A percentile compares a stretch with the other conserved stretches of the same genome.
phyloP scores from a whole-genome alignment of 2,888 invertebrate genomes.

The Biston betularia region DNA sequence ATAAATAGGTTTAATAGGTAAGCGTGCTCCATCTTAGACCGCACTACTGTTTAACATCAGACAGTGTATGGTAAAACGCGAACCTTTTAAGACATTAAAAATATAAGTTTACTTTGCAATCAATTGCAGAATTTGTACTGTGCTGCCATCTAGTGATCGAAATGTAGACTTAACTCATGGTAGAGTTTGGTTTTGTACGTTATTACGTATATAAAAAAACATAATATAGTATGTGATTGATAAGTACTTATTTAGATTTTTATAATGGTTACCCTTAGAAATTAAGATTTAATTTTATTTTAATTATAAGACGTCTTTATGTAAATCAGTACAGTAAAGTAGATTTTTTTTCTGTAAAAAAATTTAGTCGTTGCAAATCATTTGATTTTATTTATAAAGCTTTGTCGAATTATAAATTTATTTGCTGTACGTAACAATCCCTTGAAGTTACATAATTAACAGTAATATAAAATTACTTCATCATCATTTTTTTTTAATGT shows the following conservation, averaged over 20 bases:
- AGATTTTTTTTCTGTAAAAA: neutral
- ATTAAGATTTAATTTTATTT: slow-evolving; percentile 19
- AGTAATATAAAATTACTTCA: no score
- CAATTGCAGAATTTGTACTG: neutral
- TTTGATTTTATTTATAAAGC: no score
- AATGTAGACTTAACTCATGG: neutral
- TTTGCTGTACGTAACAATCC: neutral
- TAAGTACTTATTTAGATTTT: slow-evolving; percentile 33
- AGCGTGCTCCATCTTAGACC: no score
- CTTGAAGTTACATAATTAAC: no score
- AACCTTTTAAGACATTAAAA: no score
- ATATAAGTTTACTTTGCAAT: no score
- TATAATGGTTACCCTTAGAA: slow-evolving; percentile 43
- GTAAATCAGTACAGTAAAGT: neutral
- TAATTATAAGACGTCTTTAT: neutral
- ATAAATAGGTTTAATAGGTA: no score
- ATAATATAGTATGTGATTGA: slow-evolving; percentile 39
- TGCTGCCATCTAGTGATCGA: slow-evolving; percentile 12
- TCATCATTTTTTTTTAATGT: no score
- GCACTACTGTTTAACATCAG: no score
- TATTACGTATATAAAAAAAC: neutral
- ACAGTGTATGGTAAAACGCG: no score
- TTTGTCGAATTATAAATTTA: neutral
- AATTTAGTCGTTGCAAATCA: no score
- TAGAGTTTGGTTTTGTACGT: neutral